These are phyloP conservation scores for Akabosia matsudoensis DNA, from an alignment of 1,140 invertebrate species.

Conservation along the genomic window DNA sequence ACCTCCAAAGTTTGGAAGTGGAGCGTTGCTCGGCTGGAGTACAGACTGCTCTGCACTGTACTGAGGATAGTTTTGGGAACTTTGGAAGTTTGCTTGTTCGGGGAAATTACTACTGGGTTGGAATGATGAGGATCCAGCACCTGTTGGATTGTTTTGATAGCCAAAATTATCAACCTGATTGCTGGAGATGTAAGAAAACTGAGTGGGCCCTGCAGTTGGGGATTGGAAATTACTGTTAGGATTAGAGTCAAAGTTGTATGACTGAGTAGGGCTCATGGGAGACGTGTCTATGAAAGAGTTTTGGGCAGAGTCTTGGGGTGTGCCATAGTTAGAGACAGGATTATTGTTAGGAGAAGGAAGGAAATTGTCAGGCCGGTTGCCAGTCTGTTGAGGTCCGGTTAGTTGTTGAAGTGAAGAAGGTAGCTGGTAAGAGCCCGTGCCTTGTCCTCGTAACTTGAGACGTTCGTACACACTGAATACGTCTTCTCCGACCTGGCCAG, in stretches of 20 bases:
- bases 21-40: not conserved
- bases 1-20: not conserved
- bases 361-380: slow-evolving; percentile 17
- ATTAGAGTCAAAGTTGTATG: slow-evolving; percentile 13
- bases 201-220: not conserved
- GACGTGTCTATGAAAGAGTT: not conserved
- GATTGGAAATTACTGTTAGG: not conserved
- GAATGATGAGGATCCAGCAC: not conserved
- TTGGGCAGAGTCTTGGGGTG: not conserved
- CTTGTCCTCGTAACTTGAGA: slow-evolving; percentile 35
- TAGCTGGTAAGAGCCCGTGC: slow-evolving; percentile 10
- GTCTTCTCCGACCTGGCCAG: slow-evolving; percentile 38
- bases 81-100: not conserved
- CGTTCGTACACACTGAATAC: slow-evolving; percentile 38
- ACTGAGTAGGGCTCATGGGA: slow-evolving; percentile 16
- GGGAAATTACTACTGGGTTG: not conserved
- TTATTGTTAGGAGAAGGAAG: not conserved
- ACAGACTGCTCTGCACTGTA: not conserved
- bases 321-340: not conserved
- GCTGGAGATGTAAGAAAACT: not conserved
- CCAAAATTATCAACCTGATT: slow-evolving; percentile 3
- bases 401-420: not conserved
- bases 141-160: not conserved
- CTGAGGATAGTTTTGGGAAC: not conserved
- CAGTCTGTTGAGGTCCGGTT: slow-evolving; percentile 25